Evolutionary conservation across 2,113 vertebrate genomes (phyloP).

Genomic region (Regulus satrapa): DNA sequence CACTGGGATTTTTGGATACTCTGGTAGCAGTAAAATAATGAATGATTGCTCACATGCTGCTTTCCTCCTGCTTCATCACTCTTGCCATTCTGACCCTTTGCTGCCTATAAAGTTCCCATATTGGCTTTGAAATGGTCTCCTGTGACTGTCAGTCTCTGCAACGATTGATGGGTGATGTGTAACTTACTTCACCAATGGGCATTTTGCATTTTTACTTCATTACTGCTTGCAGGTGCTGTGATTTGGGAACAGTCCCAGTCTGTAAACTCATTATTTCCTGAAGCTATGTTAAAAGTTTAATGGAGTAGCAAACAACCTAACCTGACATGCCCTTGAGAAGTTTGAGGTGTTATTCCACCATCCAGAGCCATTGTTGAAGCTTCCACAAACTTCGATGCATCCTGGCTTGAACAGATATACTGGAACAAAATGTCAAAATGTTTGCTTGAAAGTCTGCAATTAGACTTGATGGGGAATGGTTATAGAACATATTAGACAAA

Average conservation of each 20-base stretch:
- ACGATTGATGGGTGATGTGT: accelerated
- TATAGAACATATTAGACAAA: background rate
- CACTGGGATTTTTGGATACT: background rate
- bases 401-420: background rate
- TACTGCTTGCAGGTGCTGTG: background rate
- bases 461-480: background rate
- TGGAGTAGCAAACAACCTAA: background rate
- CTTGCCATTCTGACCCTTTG: background rate
- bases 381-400: background rate
- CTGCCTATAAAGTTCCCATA: background rate
- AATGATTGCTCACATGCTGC: background rate
- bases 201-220: background rate
- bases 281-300: background rate
- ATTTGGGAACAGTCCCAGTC: background rate
- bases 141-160: background rate
- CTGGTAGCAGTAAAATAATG: background rate
- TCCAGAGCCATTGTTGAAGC: background rate
- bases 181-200: background rate
- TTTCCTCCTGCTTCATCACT: background rate
- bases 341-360: background rate
- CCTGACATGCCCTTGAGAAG: background rate
- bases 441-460: background rate
- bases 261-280: background rate
- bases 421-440: background rate
- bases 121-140: background rate